Evolutionary conservation across 2,888 invertebrate genomes (phyloP).

Genomic region (Tetramorium bicarinatum): DNA sequence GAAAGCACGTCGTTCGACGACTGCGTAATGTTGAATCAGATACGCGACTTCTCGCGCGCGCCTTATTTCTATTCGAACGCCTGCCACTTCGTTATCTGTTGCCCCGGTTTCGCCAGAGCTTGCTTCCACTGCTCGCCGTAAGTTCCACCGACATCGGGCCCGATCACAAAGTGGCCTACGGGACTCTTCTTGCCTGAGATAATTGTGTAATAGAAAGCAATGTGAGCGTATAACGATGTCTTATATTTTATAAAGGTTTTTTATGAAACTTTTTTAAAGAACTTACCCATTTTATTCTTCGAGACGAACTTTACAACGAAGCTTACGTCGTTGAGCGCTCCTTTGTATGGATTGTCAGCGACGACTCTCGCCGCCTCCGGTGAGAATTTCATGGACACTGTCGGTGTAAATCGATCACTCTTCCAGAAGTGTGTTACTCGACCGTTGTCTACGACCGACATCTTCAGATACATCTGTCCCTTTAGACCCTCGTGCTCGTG

Average conservation of each 20-base stretch:
- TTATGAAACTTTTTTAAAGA: background rate
- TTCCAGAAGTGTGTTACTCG: constrained; percentile 89
- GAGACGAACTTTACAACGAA: constrained; percentile 90
- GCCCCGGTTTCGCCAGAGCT: constrained; percentile 86
- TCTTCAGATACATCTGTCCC: constrained; percentile 92
- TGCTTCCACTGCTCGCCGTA: constrained; percentile 89
- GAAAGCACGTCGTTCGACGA: constrained; percentile 40
- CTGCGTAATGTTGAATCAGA: constrained; percentile 25
- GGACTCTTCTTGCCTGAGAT: constrained; percentile 89
- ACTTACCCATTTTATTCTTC: constrained; percentile 89
- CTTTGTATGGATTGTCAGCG: constrained; percentile 89
- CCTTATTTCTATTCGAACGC: constrained; percentile 79
- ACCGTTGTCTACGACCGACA: constrained; percentile 91
- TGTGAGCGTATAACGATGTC: background rate
- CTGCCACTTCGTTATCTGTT: constrained; percentile 84
- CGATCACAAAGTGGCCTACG: constrained; percentile 90
- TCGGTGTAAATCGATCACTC: constrained; percentile 91
- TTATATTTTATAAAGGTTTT: background rate
- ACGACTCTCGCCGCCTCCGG: constrained; percentile 89
- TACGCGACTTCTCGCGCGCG: background rate
- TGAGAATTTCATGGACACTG: constrained; percentile 92
- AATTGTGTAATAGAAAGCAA: background rate
- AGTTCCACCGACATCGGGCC: constrained; percentile 87
- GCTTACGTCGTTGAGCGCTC: constrained; percentile 89
- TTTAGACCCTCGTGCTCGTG: constrained; percentile 90